Evolutionary conservation across 2,113 vertebrate species (phyloP).

Genomic region (Callopanchax toddi): DNA sequence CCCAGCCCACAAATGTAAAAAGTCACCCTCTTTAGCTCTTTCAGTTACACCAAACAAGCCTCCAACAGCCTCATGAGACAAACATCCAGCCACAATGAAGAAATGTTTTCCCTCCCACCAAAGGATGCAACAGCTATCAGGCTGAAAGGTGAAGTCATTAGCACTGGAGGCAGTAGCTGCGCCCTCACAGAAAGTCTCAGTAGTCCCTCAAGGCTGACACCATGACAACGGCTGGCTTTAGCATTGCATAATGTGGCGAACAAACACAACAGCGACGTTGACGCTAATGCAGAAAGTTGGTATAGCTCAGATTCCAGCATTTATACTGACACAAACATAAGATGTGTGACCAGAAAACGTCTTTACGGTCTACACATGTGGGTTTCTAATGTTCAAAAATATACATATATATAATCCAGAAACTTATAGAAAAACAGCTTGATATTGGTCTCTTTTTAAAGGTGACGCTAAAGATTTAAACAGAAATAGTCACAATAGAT

Average conservation of each 20-base stretch:
- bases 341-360: too few species aligned
- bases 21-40: conserved; percentile 21
- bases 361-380: too few species aligned
- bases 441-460: neutral
- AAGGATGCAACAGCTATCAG: neutral
- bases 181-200: conserved; percentile 29
- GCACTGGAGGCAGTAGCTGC: conserved; percentile 11
- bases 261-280: conserved; percentile 23
- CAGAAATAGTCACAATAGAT: neutral
- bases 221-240: conserved; percentile 50
- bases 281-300: neutral
- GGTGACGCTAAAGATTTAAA: neutral
- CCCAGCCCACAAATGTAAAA: conserved; percentile 27
- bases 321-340: neutral
- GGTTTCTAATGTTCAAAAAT: too few species aligned
- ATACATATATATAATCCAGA: neutral
- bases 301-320: neutral
- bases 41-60: conserved; percentile 20
- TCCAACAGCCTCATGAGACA: conserved; percentile 5
- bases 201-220: conserved; percentile 47
- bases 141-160: conserved; percentile 16
- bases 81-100: neutral
- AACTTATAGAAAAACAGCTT: neutral
- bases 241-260: conserved; percentile 22
- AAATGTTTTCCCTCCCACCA: neutral